These are phyloP conservation scores for Incurvaria masculella DNA, from an alignment of 2,888 invertebrate species.

Conservation along the genomic window DNA sequence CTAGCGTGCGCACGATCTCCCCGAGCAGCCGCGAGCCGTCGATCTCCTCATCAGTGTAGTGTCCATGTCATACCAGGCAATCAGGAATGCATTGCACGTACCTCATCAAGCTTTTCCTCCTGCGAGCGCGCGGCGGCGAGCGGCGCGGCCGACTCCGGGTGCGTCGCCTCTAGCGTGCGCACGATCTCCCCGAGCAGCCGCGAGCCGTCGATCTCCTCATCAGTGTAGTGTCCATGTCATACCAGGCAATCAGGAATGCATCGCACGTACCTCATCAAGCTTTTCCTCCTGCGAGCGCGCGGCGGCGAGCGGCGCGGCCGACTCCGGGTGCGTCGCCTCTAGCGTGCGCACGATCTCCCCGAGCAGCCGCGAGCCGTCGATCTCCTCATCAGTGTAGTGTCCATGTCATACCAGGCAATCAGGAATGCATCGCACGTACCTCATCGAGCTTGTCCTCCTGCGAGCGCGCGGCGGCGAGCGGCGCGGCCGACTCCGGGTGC, in stretches of 20 bases:
- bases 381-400: conserved; percentile 53
- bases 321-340: conserved; percentile 48
- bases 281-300: conserved; percentile 41
- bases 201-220: conserved; percentile 53
- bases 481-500: conserved; percentile 48
- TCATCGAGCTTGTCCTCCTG: conserved; percentile 25
- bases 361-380: conserved; percentile 50
- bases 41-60: conserved; percentile 53
- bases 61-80: too few species aligned
- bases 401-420: too few species aligned
- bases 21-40: conserved; percentile 50
- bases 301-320: conserved; percentile 45
- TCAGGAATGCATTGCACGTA: too few species aligned
- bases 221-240: conserved; percentile 52
- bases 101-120: conserved; percentile 21
- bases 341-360: conserved; percentile 50
- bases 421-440: too few species aligned
- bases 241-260: too few species aligned
- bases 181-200: conserved; percentile 50
- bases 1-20: conserved; percentile 50
- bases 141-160: conserved; percentile 48
- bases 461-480: conserved; percentile 46
- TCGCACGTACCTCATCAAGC: not conserved
- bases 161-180: conserved; percentile 47
- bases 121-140: conserved; percentile 47